Percentiles rank a stretch among this genome's conserved stretches.
These are phyloP conservation scores for Scolopax rusticola DNA, from an alignment of 2,797 vertebrate species.

Conservation along the genomic window DNA sequence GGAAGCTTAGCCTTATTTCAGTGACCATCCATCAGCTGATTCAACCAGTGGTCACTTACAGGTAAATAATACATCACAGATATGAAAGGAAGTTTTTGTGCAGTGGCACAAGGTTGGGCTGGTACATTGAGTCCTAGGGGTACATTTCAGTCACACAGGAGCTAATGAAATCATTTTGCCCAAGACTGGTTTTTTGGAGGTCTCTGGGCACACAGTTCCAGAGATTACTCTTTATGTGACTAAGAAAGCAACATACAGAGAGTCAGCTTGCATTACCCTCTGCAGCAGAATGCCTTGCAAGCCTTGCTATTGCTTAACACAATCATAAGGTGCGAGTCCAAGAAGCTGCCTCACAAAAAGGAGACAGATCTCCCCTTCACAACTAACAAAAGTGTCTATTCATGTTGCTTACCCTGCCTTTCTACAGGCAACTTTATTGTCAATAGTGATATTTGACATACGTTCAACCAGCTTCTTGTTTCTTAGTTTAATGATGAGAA, in stretches of 20 bases:
- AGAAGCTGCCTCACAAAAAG: background rate
- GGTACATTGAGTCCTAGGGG: background rate
- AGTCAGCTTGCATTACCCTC: background rate
- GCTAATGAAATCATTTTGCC: background rate
- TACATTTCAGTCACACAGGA: background rate
- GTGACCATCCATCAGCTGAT: background rate
- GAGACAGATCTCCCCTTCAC: background rate
- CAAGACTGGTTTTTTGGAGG: background rate
- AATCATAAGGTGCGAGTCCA: background rate
- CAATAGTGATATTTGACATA: background rate
- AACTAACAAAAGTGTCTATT: background rate
- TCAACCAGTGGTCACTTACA: background rate
- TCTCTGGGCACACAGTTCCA: background rate
- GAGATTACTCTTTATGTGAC: background rate
- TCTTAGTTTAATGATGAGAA: background rate
- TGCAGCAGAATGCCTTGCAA: background rate
- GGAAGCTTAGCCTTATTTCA: background rate
- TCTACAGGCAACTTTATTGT: background rate
- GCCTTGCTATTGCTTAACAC: background rate
- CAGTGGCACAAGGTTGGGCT: background rate
- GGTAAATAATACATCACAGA: background rate
- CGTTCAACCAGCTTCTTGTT: background rate
- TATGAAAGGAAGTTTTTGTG: background rate
- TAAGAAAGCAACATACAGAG: background rate
- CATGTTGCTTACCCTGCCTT: background rate